Evolutionary conservation across 2,113 vertebrate genomes (phyloP), one percentile per base, ranked within the genome.

Genomic region (Leucoraja erinaceus): DNA sequence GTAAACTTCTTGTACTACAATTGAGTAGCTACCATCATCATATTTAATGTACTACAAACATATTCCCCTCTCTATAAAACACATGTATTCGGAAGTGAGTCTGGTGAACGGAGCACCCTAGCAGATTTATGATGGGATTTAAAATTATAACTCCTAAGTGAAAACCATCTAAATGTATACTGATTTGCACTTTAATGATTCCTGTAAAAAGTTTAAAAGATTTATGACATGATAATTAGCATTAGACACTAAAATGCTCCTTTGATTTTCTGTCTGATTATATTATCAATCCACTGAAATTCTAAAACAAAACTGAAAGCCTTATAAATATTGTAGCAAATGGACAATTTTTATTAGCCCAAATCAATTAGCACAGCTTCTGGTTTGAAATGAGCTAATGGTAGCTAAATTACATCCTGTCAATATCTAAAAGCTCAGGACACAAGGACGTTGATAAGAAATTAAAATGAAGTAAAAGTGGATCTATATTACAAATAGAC

Each of bases 231-330:
- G 90, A 54, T 91, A 91, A 91, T 91, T 91, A 68, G 66, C 90
- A 91, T 91, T 91, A 91, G 68, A 25, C 66, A 91, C 88, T 91
- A 72, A 91, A 74, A 91, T 47, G 38, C 20, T 91, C 33, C 90
- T 91, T 91, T 91, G 90, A 91, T 91, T 91, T 91, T 91, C 66
- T 91, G 90, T 91, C 90, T 91, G 70, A 91, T 91, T 91, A 72
- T 91, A 91, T 91, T 91, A 72, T 47, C 90, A 91, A 91, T 91
- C 90, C 90, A 91, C 54, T 68, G 38, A 72, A 63, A 68, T 91
- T 72, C 38, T 72, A 47, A 91, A 54, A 72, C 88, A 91, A 47
- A 70, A 72, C 66, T 91, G 68, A 91, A 74, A 74, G 68, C 66
- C 66, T 91, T 91, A 91, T 91, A 38, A 91, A 91, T 90, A 90